Evolutionary conservation across 2,888 invertebrate genomes (phyloP).

Genomic region (Myopa tessellatipennis): DNA sequence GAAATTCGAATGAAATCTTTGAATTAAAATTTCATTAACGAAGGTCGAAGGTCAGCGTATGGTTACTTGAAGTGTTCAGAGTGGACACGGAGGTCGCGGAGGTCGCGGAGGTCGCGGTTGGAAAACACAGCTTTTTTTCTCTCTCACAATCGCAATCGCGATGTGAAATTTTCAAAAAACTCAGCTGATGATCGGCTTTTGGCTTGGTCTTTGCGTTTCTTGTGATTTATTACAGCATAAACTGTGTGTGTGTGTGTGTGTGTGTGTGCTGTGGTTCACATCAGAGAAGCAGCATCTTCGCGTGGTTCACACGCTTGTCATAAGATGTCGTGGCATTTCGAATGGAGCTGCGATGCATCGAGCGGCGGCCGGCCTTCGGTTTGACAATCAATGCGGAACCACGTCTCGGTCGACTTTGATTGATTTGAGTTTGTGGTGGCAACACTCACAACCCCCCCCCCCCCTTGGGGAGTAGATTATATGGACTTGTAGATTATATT

Average conservation of each 20-base stretch:
- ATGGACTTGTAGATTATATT: not conserved
- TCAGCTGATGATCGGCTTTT: too few species aligned
- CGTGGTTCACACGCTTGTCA: conserved; percentile 25
- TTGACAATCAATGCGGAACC: conserved; percentile 22
- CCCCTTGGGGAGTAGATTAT: too few species aligned
- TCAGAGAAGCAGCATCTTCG: not conserved
- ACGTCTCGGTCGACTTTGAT: conserved; percentile 22
- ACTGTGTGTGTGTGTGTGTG: not conserved
- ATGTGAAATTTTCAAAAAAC: too few species aligned
- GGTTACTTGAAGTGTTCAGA: too few species aligned
- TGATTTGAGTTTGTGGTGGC: conserved; percentile 16
- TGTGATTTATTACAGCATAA: too few species aligned
- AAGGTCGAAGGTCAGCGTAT: too few species aligned
- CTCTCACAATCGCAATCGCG: too few species aligned
- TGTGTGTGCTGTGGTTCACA: not conserved
- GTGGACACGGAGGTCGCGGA: too few species aligned
- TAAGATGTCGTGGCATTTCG: conserved; percentile 23
- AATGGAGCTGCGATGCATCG: conserved; percentile 29
- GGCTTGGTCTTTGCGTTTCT: too few species aligned
- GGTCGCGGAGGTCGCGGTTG: too few species aligned
- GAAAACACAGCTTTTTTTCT: too few species aligned
- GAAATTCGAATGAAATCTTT: not conserved
- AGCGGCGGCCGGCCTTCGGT: not conserved
- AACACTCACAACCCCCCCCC: not conserved
- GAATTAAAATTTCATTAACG: too few species aligned